These are phyloP conservation scores for Anneissia japonica DNA, from an alignment of 35 echinoderm and acorn worm genomes.

Conservation along the genomic window DNA sequence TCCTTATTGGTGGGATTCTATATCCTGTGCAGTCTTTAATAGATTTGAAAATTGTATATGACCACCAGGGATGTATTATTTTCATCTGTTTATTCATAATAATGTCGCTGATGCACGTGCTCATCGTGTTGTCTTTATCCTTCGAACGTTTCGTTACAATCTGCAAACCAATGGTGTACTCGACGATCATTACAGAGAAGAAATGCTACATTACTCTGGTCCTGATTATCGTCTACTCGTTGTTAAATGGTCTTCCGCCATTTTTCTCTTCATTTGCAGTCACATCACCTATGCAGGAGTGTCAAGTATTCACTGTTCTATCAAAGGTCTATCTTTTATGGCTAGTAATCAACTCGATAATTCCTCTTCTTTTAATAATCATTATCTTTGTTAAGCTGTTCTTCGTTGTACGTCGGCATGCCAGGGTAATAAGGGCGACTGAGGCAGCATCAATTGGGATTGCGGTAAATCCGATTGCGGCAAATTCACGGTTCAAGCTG, in stretches of 20 bases:
- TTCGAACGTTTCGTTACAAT: not conserved
- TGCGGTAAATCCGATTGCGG: not conserved
- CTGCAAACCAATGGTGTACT: not conserved
- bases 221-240: not conserved
- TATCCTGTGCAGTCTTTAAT: not conserved
- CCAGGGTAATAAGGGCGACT: not conserved
- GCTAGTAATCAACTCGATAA: not conserved
- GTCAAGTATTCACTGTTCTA: not conserved
- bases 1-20: not conserved
- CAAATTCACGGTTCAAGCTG: not conserved
- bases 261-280: not conserved
- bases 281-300: not conserved
- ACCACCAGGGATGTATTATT: not conserved
- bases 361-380: not conserved
- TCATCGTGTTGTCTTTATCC: not conserved
- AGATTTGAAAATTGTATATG: not conserved
- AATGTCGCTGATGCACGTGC: not conserved
- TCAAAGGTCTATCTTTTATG: not conserved
- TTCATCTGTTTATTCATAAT: not conserved
- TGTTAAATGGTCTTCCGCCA: not conserved
- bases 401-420: not conserved
- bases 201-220: not conserved
- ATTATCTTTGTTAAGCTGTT: not conserved
- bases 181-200: not conserved
- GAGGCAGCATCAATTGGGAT: too few relatives aligned